Evolutionary conservation across 2,888 invertebrate species (phyloP), one percentile per base, ranked within the genome.

Genomic region (Neocrepidodera transversa): DNA sequence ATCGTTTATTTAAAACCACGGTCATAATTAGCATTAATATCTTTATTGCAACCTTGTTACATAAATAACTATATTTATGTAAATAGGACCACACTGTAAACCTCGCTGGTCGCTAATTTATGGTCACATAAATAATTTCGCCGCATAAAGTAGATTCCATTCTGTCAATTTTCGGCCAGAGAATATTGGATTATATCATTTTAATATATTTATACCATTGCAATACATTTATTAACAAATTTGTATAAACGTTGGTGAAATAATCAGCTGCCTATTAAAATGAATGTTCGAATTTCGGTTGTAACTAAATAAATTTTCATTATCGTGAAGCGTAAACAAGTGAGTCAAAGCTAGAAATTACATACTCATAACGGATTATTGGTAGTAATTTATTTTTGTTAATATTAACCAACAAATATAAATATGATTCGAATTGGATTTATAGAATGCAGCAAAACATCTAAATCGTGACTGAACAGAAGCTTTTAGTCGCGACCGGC

Each of bases 391-490:
- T n/a, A n/a, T n/a, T n/a, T n/a, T n/a, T n/a, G n/a, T n/a, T n/a
- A n/a, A n/a, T n/a, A n/a, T n/a, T n/a, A n/a, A n/a, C n/a, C n/a
- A n/a, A n/a, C n/a, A n/a, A n/a, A n/a, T n/a, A n/a, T n/a, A n/a
- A n/a, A n/a, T n/a, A n/a, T n/a, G n/a, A n/a, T n/a, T n/a, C n/a
- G n/a, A n/a, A n/a, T n/a, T n/a, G n/a, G n/a, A n/a, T n/a, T 63
- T 52, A 63, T 51, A 60, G 55, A 60, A 63, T 42, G 60, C 57
- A 57, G 36, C 57, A 57, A 35, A 52, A 53, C 62, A 53, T 20
- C 32, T 26, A 13, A 53, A 49, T 61, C 64, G 64, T 64, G 64
- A 64, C 58, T 32, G 48, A 52, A 64, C 64, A 50, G 61, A 45
- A 63, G 63, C 63, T 55, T 55, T 56, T 58, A 49, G 47, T 52